Conservation (phyloP, 1,140 invertebrate genomes). For the Drosophila neocordata region DNA sequence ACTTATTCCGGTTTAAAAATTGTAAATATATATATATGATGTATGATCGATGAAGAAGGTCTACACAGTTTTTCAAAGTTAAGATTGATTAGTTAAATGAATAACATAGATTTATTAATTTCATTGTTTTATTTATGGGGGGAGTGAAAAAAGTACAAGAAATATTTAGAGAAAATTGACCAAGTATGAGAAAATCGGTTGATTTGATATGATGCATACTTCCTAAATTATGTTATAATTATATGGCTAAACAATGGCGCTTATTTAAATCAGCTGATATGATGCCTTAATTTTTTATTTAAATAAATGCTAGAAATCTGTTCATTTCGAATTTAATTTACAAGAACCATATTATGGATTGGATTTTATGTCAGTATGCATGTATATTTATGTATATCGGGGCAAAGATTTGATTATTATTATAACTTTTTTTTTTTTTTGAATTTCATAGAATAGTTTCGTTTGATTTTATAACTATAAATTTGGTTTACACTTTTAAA, state of each 20-base stretch:
- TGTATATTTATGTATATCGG: background rate
- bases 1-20: background rate
- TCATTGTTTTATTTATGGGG: background rate
- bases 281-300: background rate
- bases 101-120: background rate
- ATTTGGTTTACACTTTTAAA: slow-evolving; percentile 7
- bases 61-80: background rate
- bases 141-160: background rate
- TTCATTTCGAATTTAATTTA: background rate
- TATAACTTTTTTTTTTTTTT: too few relatives aligned
- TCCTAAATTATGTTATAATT: slow-evolving; percentile 5
- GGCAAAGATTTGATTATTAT: slow-evolving; percentile 1
- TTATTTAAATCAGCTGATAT: slow-evolving; percentile 6
- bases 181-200: background rate
- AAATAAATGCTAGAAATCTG: slow-evolving; percentile 7
- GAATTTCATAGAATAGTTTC: background rate
- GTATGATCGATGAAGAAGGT: background rate
- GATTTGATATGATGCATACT: slow-evolving; percentile 5
- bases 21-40: background rate
- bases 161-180: background rate
- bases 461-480: slow-evolving; percentile 2
- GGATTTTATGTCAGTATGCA: background rate
- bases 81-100: background rate
- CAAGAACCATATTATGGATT: background rate
- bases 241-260: slow-evolving; percentile 1